Percentiles rank a stretch among this genome's conserved stretches.
Evolutionary conservation across 2,888 invertebrate species (phyloP).

Genomic region (Aphodius granarius): DNA sequence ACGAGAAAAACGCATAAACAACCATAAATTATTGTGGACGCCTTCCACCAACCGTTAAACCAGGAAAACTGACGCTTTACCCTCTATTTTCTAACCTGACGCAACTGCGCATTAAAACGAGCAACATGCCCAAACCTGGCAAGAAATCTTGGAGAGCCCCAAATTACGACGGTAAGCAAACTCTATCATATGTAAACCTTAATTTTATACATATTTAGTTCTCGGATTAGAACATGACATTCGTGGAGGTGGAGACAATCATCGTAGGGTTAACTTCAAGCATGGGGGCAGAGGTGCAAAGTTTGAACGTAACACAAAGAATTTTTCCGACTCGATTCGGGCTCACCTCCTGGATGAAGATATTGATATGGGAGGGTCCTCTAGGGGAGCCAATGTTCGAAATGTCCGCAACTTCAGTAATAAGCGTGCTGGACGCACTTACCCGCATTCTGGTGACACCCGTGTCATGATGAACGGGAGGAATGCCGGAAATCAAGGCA

Average conservation of each 20-base stretch:
- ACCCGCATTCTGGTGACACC: slow-evolving; percentile 43
- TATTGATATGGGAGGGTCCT: slow-evolving; percentile 62
- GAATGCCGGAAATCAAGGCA: slow-evolving; percentile 31
- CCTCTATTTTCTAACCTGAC: too few relatives aligned
- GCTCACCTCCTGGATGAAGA: slow-evolving; percentile 63
- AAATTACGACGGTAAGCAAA: slow-evolving; percentile 25
- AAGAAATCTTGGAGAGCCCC: slow-evolving; percentile 33
- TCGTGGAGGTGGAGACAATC: slow-evolving; percentile 42
- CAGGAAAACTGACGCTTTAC: background rate
- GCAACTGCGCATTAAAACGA: background rate
- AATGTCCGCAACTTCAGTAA: slow-evolving; percentile 15
- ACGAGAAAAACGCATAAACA: background rate
- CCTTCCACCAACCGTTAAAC: background rate
- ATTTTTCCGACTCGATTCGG: slow-evolving; percentile 33
- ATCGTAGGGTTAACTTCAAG: slow-evolving; percentile 58
- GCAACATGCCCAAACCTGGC: slow-evolving; percentile 33
- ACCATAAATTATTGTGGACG: background rate
- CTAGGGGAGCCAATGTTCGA: slow-evolving; percentile 35
- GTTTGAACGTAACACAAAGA: slow-evolving; percentile 25
- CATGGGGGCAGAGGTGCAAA: slow-evolving; percentile 49
- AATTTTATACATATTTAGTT: background rate
- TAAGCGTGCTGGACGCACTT: slow-evolving; percentile 54
- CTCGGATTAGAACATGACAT: slow-evolving; percentile 25
- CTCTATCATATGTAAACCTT: background rate
- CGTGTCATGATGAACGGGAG: background rate